These are phyloP conservation scores for Lapara coniferarum DNA, from an alignment of 2,888 invertebrate species.

Conservation along the genomic window DNA sequence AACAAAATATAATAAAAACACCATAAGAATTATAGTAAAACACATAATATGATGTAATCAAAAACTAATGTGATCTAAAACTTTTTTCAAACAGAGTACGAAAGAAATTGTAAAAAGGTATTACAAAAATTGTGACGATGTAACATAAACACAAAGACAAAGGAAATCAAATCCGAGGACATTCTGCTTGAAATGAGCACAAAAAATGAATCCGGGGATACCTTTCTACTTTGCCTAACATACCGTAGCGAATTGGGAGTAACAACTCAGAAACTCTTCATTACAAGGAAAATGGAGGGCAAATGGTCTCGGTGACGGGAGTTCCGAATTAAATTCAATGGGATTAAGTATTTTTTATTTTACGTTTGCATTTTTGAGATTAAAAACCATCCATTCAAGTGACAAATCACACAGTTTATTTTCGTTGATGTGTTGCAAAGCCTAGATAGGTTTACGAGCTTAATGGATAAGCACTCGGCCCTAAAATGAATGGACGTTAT, in stretches of 20 bases:
- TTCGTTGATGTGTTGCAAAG: conserved; percentile 4
- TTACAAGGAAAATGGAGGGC: conserved; percentile 50
- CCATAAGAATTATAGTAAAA: too few species aligned
- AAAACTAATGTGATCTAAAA: not conserved
- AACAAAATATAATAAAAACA: too few species aligned
- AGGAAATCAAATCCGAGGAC: conserved; percentile 37
- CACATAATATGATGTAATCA: too few species aligned
- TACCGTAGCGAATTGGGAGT: conserved; percentile 51
- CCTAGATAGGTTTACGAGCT: not conserved
- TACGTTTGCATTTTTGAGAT: conserved; percentile 3
- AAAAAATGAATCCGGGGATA: conserved; percentile 42
- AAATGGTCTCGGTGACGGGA: conserved; percentile 48
- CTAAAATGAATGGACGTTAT: not conserved
- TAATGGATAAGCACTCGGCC: not conserved
- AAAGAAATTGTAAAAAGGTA: conserved; percentile 9
- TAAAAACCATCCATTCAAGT: not conserved
- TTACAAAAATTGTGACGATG: conserved; percentile 13
- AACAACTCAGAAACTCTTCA: conserved; percentile 52
- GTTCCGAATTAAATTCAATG: conserved; percentile 50
- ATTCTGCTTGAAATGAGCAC: conserved; percentile 29
- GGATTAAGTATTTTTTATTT: conserved; percentile 41
- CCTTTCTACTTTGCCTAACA: conserved; percentile 49
- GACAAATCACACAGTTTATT: conserved; percentile 3
- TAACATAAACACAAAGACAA: conserved; percentile 28
- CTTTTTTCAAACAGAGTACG: not conserved